A percentile compares a stretch with the other conserved stretches of the same genome.
These are phyloP conservation scores for Drepana arcuata DNA, from an alignment of 1,140 invertebrate species.

Conservation along the genomic window DNA sequence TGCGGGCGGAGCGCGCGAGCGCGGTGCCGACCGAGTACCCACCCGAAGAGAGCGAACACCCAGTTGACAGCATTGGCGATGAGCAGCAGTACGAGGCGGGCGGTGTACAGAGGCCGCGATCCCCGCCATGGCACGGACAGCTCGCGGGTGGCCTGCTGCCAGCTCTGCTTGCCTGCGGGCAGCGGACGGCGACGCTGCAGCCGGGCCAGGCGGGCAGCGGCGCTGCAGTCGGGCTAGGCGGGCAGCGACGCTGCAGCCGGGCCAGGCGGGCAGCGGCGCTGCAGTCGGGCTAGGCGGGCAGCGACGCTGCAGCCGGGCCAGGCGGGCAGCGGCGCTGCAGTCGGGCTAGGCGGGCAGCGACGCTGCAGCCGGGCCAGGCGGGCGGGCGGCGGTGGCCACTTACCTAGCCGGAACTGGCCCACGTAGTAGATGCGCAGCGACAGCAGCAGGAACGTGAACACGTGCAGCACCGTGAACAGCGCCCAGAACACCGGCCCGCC, in stretches of 20 bases:
- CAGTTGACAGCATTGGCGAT: conserved; percentile 85
- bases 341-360: neutral
- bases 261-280: too few species aligned
- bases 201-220: too few species aligned
- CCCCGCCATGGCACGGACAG: conserved; percentile 10
- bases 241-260: too few species aligned
- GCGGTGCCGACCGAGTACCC: neutral
- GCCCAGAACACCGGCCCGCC: conserved; percentile 83
- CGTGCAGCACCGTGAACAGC: conserved; percentile 82
- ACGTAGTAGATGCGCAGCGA: conserved; percentile 91
- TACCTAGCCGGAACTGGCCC: conserved; percentile 83
- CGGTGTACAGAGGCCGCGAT: conserved; percentile 45
- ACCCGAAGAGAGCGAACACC: conserved; percentile 80
- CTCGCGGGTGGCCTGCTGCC: conserved; percentile 28
- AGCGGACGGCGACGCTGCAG: too few species aligned
- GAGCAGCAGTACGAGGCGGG: conserved; percentile 73
- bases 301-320: neutral
- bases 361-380: neutral
- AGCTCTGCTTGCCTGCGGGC: conserved; percentile 35
- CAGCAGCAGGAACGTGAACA: conserved; percentile 80
- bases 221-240: too few species aligned
- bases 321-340: neutral
- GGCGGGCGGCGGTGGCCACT: conserved; percentile 12
- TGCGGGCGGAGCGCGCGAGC: neutral
- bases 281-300: too few species aligned